Base-by-base conservation (phyloP, 2,888 invertebrate species). In the Halictus quadricinctus region DNA sequence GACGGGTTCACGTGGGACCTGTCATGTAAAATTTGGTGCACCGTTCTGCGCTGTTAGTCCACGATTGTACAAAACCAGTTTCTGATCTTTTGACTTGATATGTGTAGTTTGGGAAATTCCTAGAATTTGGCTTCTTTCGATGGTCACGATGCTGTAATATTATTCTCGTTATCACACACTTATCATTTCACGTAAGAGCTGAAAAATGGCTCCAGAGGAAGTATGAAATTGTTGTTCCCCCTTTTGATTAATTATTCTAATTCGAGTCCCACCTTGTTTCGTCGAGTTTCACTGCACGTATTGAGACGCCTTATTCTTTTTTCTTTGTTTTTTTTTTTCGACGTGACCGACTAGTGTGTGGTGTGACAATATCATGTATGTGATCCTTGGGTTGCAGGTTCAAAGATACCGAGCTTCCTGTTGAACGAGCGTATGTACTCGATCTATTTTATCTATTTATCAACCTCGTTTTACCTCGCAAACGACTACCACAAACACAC, bases 361-460 rank as follows among this genome's bases (percentile, higher is more conserved):
- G 84, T 91, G 90, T 91, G 91, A 89, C 89, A 86, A 89, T 88
- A 89, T 92, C 89, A 93, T 89, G 89, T 93, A 90, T 93, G 88
- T 94, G 91, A 93, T 94, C 93, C 93, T 94, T 94, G 93, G 94
- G 93, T 97, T 97, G 93, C 97, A 97, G 97, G 97, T 97, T 97
- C 97, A 97, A 97, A 97, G 97, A 97, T 96, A 96, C 96, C 95
- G 97, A 97, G 96, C 96, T 96, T 95, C 96, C 97, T 94, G 96
- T 97, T 96, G 97, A 97, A 95, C 96, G 97, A 97, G 96, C 97
- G 97, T 97, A 97, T 96, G 97, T 97, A 97, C 96, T 95, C 95
- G 94, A 95, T 95, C 95, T 94, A 69, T 94, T 93, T 93, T 94
- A 93, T 95, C 92, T 95, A 93, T 94, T 66, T 94, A 92, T 80